These are phyloP conservation scores for Hydraecia micacea DNA, from an alignment of 2,888 invertebrate genomes.

Conservation along the genomic window DNA sequence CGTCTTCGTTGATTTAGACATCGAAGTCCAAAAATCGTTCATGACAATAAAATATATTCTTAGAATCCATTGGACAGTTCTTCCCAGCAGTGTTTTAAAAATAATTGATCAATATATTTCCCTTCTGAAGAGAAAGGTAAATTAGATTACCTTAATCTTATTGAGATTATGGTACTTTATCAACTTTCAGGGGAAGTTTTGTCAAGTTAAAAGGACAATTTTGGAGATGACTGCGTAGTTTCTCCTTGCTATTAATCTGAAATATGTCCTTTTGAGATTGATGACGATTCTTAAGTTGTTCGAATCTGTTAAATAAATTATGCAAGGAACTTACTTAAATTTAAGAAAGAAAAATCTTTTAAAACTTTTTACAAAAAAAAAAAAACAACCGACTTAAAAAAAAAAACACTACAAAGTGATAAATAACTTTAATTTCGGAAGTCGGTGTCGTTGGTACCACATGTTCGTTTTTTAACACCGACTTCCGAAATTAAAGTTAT, in stretches of 20 bases:
- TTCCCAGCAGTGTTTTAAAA: constrained; percentile 4
- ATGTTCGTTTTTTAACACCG: no score
- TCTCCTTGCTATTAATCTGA: constrained; percentile 38
- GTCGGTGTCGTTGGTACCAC: no score
- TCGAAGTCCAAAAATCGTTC: not conserved
- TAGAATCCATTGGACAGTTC: not conserved
- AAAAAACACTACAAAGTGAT: no score
- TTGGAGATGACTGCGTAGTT: constrained; percentile 44
- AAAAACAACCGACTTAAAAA: no score
- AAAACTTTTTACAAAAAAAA: no score
- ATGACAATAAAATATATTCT: not conserved
- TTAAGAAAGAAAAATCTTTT: not conserved
- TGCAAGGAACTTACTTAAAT: not conserved
- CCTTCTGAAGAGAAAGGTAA: constrained; percentile 25
- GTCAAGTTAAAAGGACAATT: constrained; percentile 46
- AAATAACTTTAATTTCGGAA: no score
- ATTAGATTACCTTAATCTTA: constrained; percentile 34
- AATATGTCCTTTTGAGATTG: constrained; percentile 39
- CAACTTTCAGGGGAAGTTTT: constrained; percentile 34
- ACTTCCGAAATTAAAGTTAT: no score
- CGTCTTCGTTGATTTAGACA: not conserved
- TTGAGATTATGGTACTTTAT: constrained; percentile 48
- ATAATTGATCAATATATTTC: constrained; percentile 36
- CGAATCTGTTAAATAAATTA: not conserved
- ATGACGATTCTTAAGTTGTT: constrained; percentile 30